Evolutionary conservation across 1,140 invertebrate species (phyloP).

Genomic region (Drosophila orosa): DNA sequence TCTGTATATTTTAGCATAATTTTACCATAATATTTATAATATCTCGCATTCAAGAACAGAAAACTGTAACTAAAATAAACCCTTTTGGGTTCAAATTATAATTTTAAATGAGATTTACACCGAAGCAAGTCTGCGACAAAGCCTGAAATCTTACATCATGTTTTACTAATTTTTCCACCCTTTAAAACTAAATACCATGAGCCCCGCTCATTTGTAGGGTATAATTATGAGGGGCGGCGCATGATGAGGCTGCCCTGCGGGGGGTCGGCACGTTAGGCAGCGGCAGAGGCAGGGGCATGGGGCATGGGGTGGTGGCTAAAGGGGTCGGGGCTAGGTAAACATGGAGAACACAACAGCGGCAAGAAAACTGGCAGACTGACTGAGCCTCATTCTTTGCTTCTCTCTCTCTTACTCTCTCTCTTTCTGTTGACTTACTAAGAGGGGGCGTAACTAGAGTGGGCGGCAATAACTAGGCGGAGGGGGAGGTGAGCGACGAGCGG

Average conservation of each 20-base stretch:
- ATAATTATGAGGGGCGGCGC: slow-evolving; percentile 37
- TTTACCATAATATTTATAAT: not conserved
- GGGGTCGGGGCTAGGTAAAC: slow-evolving; percentile 59
- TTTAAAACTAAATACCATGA: slow-evolving; percentile 19
- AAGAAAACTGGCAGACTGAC: slow-evolving; percentile 62
- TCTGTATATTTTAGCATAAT: not conserved
- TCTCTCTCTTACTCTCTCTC: slow-evolving; percentile 11
- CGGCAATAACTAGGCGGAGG: not conserved
- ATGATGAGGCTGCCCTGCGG: slow-evolving; percentile 17
- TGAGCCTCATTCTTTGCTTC: slow-evolving; percentile 13
- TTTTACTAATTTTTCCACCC: slow-evolving; percentile 15
- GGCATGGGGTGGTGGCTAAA: not conserved
- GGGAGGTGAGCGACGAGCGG: slow-evolving; percentile 1
- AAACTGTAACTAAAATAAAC: not conserved
- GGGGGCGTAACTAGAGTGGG: slow-evolving; percentile 12
- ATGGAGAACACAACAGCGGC: slow-evolving; percentile 51
- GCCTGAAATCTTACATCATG: slow-evolving; percentile 12
- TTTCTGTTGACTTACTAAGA: slow-evolving; percentile 62
- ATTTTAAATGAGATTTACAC: slow-evolving; percentile 1
- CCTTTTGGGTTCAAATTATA: not conserved
- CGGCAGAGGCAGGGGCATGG: not conserved
- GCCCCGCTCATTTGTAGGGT: slow-evolving; percentile 27
- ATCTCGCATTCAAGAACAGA: not conserved
- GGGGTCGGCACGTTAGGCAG: not conserved
- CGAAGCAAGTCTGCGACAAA: not conserved